A percentile compares a stretch with the other conserved stretches of the same genome.
phyloP scores from a whole-genome alignment of 2,797 vertebrate genomes.

The Crax fasciolata region DNA sequence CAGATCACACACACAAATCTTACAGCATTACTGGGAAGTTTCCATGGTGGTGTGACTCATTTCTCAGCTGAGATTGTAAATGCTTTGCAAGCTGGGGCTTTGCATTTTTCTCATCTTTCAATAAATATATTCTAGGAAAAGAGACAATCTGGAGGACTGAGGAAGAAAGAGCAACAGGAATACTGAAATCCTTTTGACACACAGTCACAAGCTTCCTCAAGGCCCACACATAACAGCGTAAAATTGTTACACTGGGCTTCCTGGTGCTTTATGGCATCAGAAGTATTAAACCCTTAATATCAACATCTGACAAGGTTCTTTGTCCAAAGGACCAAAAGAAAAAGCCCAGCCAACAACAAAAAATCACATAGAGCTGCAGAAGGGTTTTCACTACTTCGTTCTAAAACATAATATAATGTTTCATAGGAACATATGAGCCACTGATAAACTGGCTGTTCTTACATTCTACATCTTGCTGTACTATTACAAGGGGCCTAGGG shows the following conservation, averaged over 20 bases:
- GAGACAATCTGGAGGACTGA: neutral
- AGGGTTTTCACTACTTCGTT: neutral
- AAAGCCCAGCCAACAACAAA: neutral
- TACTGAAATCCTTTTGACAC: neutral
- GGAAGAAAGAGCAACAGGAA: neutral
- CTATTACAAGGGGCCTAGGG: neutral
- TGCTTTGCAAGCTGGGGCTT: neutral
- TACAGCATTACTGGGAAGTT: neutral
- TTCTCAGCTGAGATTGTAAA: constrained; percentile 21
- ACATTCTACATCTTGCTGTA: neutral
- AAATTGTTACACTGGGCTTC: neutral
- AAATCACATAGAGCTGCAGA: neutral
- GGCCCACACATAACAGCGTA: neutral
- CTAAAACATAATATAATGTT: neutral
- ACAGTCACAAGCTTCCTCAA: neutral
- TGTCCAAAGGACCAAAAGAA: neutral
- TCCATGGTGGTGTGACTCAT: neutral
- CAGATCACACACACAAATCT: neutral
- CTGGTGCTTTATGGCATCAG: neutral
- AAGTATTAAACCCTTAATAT: neutral
- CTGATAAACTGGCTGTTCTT: neutral
- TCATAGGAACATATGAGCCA: neutral
- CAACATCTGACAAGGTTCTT: neutral
- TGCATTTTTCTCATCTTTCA: constrained; percentile 14
- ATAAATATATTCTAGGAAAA: neutral